Conservation (phyloP, 2,888 invertebrate genomes). For the Ophioninae sp. region DNA sequence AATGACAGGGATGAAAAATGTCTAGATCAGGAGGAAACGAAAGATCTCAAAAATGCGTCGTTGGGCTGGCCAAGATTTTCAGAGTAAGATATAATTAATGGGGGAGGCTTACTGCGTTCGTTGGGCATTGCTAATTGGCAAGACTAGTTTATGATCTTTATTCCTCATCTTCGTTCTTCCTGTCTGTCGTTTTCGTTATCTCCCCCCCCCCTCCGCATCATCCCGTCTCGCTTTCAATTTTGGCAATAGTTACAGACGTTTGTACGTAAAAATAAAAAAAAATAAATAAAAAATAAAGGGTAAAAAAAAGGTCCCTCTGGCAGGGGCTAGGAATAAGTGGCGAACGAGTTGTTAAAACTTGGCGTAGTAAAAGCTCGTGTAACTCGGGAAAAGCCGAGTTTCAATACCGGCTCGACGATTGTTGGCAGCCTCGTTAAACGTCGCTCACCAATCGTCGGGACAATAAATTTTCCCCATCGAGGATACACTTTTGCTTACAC, state of each 20-base stretch:
- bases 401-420: conserved; percentile 42
- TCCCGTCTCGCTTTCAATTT: conserved; percentile 20
- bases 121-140: conserved; percentile 52
- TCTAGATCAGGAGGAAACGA: not conserved
- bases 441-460: conserved; percentile 64
- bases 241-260: conserved; percentile 29
- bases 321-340: conserved; percentile 56
- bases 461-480: conserved; percentile 61
- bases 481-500: conserved; percentile 54
- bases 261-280: not conserved
- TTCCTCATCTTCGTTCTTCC: not conserved
- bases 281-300: no score
- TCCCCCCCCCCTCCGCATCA: not conserved
- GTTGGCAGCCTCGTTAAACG: conserved; percentile 56
- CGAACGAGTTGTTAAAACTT: conserved; percentile 52
- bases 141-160: conserved; percentile 22
- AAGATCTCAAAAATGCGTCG: conserved; percentile 31
- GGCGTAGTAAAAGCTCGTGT: conserved; percentile 31
- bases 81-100: conserved; percentile 42
- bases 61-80: conserved; percentile 22
- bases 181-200: not conserved
- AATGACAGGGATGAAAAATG: not conserved
- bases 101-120: conserved; percentile 34
- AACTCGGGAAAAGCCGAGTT: conserved; percentile 42
- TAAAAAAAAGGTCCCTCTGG: conserved; percentile 25